Conservation (phyloP, 2,888 invertebrate species). For the Polietes domitor region DNA sequence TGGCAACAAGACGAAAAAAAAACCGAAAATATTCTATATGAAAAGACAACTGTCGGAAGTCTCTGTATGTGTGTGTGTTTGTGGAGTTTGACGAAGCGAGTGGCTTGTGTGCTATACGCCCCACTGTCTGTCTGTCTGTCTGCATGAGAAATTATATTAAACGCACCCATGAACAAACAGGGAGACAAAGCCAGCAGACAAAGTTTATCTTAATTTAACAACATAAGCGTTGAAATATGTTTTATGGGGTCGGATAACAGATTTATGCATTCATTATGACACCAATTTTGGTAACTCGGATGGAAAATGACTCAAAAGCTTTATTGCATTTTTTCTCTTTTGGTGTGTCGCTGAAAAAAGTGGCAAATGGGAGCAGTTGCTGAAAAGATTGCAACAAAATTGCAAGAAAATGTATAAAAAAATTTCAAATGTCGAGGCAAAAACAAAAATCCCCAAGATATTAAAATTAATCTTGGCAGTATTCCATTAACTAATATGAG, state of each 20-base stretch:
- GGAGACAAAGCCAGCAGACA: neutral
- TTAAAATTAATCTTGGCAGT: too few relatives aligned
- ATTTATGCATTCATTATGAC: slow-evolving; percentile 45
- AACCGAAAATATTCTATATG: slow-evolving; percentile 13
- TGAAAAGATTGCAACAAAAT: slow-evolving; percentile 16
- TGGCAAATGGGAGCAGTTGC: slow-evolving; percentile 15
- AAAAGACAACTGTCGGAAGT: slow-evolving; percentile 29
- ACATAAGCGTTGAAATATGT: slow-evolving; percentile 46
- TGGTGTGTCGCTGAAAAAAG: neutral
- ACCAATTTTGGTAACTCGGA: slow-evolving; percentile 33
- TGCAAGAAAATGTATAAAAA: neutral
- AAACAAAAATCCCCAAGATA: too few relatives aligned
- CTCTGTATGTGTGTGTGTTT: slow-evolving; percentile 7
- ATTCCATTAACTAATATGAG: too few relatives aligned
- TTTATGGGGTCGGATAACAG: slow-evolving; percentile 54
- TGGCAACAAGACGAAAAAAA: slow-evolving; percentile 2
- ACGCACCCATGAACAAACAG: slow-evolving; percentile 47
- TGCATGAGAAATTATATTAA: slow-evolving; percentile 35
- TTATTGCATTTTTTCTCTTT: neutral
- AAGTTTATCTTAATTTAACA: slow-evolving; percentile 47
- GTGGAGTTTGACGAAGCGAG: neutral
- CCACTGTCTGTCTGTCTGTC: neutral
- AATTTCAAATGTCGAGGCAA: neutral
- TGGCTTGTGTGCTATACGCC: slow-evolving; percentile 26
- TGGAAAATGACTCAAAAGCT: slow-evolving; percentile 29